These are phyloP conservation scores for Cephonodes hylas DNA, from an alignment of 2,888 invertebrate genomes.

Conservation along the genomic window DNA sequence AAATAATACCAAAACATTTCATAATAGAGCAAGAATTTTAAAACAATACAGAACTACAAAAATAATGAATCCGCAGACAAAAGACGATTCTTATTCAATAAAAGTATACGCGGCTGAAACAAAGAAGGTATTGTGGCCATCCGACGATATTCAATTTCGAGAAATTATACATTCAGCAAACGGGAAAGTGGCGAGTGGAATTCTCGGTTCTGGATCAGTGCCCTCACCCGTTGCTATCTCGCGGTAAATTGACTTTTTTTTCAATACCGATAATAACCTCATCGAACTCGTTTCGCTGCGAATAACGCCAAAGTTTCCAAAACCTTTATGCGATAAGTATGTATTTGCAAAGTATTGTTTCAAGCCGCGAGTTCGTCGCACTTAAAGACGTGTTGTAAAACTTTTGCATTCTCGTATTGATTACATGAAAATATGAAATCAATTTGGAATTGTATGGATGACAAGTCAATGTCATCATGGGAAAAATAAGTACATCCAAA, in stretches of 20 bases:
- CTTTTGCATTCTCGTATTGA: too few species aligned
- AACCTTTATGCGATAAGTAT: slow-evolving; percentile 17
- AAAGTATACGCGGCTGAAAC: slow-evolving; percentile 18
- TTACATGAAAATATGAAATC: too few species aligned
- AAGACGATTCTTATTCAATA: background rate
- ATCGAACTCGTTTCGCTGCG: slow-evolving; percentile 10
- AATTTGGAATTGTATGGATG: background rate
- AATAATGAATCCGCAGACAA: background rate
- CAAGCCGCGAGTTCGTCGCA: background rate
- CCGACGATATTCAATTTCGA: slow-evolving; percentile 19
- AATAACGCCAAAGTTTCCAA: slow-evolving; percentile 16
- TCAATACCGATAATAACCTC: slow-evolving; percentile 20
- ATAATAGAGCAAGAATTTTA: too few species aligned
- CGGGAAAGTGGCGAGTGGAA: slow-evolving; percentile 19
- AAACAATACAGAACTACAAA: background rate
- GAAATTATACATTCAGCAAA: slow-evolving; percentile 17
- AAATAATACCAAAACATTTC: background rate
- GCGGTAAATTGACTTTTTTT: slow-evolving; percentile 26
- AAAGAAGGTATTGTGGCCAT: slow-evolving; percentile 19
- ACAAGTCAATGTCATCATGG: too few species aligned
- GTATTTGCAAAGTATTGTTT: slow-evolving; percentile 8
- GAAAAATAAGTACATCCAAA: too few species aligned
- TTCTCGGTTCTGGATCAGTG: slow-evolving; percentile 23
- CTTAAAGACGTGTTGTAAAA: slow-evolving; percentile 5
- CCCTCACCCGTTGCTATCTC: slow-evolving; percentile 17